Conservation (phyloP, 2,888 invertebrate species). For the Drosophila sordidula region DNA sequence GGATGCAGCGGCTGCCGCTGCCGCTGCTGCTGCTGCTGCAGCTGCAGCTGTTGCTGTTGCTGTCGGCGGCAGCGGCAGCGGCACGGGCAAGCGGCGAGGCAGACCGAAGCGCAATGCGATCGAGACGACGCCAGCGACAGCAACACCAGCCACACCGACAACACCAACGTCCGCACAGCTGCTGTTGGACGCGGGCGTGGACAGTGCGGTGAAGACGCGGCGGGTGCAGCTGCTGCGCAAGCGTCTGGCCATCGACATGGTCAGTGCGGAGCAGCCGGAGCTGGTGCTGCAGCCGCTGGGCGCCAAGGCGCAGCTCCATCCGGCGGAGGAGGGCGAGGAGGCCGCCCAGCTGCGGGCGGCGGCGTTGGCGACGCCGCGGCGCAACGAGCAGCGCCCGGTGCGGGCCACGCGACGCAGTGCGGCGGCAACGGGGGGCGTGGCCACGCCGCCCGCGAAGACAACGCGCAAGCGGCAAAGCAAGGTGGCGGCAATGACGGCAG, state of each 20-base stretch:
- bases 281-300: background rate
- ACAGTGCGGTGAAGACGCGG: slow-evolving; percentile 73
- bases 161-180: slow-evolving; percentile 6
- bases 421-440: slow-evolving; percentile 10
- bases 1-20: background rate
- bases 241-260: slow-evolving; percentile 83
- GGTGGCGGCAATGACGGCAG: slow-evolving; percentile 21
- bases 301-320: slow-evolving; percentile 13
- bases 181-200: slow-evolving; percentile 21
- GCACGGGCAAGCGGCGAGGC: slow-evolving; percentile 83
- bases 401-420: slow-evolving; percentile 79
- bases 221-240: slow-evolving; percentile 83
- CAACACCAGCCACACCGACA: slow-evolving; percentile 5
- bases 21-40: background rate
- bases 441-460: slow-evolving; percentile 30
- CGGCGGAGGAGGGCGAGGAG: slow-evolving; percentile 1
- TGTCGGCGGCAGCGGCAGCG: slow-evolving; percentile 12
- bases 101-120: slow-evolving; percentile 85
- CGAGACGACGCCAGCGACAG: slow-evolving; percentile 18
- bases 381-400: slow-evolving; percentile 68
- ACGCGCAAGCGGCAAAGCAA: slow-evolving; percentile 48
- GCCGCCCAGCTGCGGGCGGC: slow-evolving; percentile 5
- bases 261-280: slow-evolving; percentile 70
- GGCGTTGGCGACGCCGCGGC: slow-evolving; percentile 47
- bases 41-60: no score